These are phyloP conservation scores for Plotosus lineatus DNA, from an alignment of 2,113 vertebrate genomes.

Conservation along the genomic window DNA sequence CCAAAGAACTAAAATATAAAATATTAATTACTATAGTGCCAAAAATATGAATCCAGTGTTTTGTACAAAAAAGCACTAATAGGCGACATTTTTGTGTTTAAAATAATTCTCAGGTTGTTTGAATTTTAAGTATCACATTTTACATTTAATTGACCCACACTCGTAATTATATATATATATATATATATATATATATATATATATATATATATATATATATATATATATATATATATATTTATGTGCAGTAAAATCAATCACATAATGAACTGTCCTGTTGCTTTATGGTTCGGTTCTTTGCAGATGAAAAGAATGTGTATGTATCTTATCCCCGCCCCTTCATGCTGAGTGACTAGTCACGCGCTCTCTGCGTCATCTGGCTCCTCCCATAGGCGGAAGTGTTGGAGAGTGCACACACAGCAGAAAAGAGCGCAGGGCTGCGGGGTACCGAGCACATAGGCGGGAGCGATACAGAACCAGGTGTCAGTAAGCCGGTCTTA, in stretches of 20 bases:
- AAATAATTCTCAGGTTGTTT: neutral
- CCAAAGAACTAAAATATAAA: too few relatives aligned
- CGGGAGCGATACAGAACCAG: neutral
- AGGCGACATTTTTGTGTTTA: neutral
- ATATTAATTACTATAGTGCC: neutral
- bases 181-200: neutral
- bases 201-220: neutral
- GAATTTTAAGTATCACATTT: neutral
- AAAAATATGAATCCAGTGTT: neutral
- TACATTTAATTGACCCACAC: neutral
- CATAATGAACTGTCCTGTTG: neutral
- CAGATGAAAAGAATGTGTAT: neutral
- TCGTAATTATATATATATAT: neutral
- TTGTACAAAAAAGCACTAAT: neutral
- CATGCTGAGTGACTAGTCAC: constrained; percentile 16
- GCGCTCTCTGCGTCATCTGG: constrained; percentile 59
- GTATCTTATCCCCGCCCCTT: neutral
- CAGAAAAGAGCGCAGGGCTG: constrained; percentile 6
- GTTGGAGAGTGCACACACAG: constrained; percentile 25
- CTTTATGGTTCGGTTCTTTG: neutral
- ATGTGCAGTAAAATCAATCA: too few relatives aligned
- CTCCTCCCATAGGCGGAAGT: constrained; percentile 65
- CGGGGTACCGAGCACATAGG: neutral
- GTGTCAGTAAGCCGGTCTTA: neutral
- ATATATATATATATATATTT: neutral